Evolutionary conservation across 2,888 invertebrate genomes (phyloP).

Genomic region (Phyllotreta cruciferae): DNA sequence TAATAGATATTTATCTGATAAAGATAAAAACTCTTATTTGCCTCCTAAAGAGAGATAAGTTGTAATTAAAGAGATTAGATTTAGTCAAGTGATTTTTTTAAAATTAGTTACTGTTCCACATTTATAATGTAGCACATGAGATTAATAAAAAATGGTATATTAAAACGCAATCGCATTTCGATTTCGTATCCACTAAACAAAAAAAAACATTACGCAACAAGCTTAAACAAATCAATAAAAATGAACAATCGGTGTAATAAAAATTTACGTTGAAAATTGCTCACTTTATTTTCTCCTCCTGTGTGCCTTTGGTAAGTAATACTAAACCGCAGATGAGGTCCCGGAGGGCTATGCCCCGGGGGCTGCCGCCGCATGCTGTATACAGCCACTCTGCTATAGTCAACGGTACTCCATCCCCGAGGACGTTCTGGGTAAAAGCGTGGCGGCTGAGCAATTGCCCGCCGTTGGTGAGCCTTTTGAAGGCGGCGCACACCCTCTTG

Average conservation of each 20-base stretch:
- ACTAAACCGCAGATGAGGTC: constrained; percentile 87
- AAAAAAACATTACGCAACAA: too few species aligned
- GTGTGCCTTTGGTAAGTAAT: constrained; percentile 81
- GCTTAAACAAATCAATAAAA: neutral
- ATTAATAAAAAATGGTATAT: too few species aligned
- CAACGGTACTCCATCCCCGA: constrained; percentile 85
- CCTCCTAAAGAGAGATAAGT: too few species aligned
- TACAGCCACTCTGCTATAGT: constrained; percentile 85
- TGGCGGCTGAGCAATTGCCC: constrained; percentile 73
- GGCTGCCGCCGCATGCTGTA: constrained; percentile 83
- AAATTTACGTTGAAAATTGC: constrained; percentile 28
- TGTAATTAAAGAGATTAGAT: too few species aligned
- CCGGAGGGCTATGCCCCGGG: constrained; percentile 81
- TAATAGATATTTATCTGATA: neutral
- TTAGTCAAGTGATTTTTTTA: too few species aligned
- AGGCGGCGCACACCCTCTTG: constrained; percentile 85
- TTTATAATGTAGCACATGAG: too few species aligned
- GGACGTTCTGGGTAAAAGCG: constrained; percentile 83
- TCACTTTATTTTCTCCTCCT: constrained; percentile 85
- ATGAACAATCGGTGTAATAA: neutral
- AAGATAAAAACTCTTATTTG: too few species aligned
- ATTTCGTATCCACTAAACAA: too few species aligned
- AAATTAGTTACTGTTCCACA: too few species aligned
- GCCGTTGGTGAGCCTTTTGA: constrained; percentile 81
- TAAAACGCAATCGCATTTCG: too few species aligned